A percentile compares a stretch with the other conserved stretches of the same genome.
Conservation (phyloP, 2,888 invertebrate species). For the Alitta virens region DNA sequence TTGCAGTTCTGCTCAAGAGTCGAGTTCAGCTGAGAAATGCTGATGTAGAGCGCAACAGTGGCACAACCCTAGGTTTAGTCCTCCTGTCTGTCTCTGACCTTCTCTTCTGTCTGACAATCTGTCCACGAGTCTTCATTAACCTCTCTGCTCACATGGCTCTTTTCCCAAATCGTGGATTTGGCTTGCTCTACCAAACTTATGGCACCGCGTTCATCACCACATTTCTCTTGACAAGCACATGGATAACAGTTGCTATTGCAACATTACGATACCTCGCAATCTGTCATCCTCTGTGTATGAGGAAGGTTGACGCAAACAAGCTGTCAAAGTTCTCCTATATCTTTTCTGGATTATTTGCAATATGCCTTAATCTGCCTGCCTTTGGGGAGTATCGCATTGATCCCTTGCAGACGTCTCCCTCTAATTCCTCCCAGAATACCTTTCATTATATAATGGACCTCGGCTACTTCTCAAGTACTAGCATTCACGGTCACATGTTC, state of each 20-base stretch:
- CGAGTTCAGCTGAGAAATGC: constrained; percentile 1
- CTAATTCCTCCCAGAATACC: too few relatives aligned
- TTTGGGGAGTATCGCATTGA: constrained; percentile 12
- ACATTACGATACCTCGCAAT: constrained; percentile 49
- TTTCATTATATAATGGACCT: constrained; percentile 21
- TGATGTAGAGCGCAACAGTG: constrained; percentile 6
- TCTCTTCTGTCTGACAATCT: constrained; percentile 33
- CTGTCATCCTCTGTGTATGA: constrained; percentile 49
- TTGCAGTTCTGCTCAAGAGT: constrained; percentile 2
- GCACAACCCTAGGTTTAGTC: constrained; percentile 9
- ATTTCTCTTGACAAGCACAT: constrained; percentile 50
- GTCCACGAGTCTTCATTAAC: constrained; percentile 40
- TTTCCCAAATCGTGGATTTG: background rate
- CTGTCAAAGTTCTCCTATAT: constrained; percentile 28
- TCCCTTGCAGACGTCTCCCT: too few relatives aligned
- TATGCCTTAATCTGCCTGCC: constrained; percentile 15
- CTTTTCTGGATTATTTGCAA: constrained; percentile 5
- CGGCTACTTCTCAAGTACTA: constrained; percentile 15
- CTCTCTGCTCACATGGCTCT: constrained; percentile 18
- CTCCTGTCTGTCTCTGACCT: constrained; percentile 12
- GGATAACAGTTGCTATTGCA: constrained; percentile 52
- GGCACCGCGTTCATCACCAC: constrained; percentile 43
- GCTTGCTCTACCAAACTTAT: constrained; percentile 36
- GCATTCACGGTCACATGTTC: constrained; percentile 9
- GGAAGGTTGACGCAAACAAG: constrained; percentile 16